phyloP scores from a whole-genome alignment of 30 jellyfish, hydroid and myxozoan genomes.

The Chrysaora quinquecirrha region DNA sequence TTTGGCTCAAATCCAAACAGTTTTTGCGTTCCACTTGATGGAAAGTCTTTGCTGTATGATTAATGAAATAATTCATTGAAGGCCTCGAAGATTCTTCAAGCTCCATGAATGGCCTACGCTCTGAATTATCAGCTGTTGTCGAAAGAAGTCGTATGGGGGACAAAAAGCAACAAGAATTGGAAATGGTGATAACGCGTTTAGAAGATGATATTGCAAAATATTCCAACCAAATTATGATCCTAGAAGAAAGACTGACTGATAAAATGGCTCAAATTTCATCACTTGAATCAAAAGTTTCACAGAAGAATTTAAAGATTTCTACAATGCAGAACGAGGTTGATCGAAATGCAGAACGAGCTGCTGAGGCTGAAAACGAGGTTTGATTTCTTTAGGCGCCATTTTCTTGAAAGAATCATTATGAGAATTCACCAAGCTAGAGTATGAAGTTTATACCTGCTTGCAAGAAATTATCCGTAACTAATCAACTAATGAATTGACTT shows the following conservation, averaged over 20 bases:
- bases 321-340: constrained; percentile 63
- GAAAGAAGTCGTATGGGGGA: constrained; percentile 80
- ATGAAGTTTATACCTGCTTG: too few relatives aligned
- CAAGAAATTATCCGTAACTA: too few relatives aligned
- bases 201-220: constrained; percentile 79
- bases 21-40: too few relatives aligned
- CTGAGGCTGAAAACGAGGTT: constrained; percentile 64
- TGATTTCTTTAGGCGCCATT: background rate
- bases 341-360: background rate
- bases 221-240: constrained; percentile 76
- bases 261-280: constrained; percentile 63
- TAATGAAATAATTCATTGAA: too few relatives aligned
- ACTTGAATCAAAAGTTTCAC: constrained; percentile 77
- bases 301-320: constrained; percentile 68
- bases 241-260: constrained; percentile 82
- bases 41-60: too few relatives aligned
- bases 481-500: too few relatives aligned
- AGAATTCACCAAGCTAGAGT: too few relatives aligned
- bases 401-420: too few relatives aligned
- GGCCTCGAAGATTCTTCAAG: background rate
- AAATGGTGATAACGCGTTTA: constrained; percentile 62
- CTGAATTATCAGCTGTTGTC: constrained; percentile 83
- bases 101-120: constrained; percentile 64
- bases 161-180: constrained; percentile 80
- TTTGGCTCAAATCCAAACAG: too few relatives aligned